A percentile compares a stretch with the other conserved stretches of the same genome.
Evolutionary conservation across 1,140 invertebrate genomes (phyloP).

Genomic region (Macrostomum lignano): DNA sequence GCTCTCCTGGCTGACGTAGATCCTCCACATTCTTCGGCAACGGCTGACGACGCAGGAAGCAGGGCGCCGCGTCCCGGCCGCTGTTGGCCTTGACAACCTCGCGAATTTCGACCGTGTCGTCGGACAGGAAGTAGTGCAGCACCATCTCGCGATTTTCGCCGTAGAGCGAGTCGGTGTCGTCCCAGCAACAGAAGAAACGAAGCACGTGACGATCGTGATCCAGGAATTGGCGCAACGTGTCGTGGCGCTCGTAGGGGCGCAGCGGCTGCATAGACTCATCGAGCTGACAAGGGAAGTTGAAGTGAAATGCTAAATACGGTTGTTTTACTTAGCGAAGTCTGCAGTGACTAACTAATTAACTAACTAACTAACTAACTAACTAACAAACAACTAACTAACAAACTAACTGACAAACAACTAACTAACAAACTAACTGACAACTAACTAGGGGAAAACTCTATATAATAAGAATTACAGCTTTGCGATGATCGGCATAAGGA

Average conservation of each 20-base stretch:
- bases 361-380: no score
- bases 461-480: no score
- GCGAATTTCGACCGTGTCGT: slow-evolving; percentile 27
- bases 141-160: slow-evolving; percentile 25
- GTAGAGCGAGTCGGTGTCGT: slow-evolving; percentile 25
- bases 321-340: no score
- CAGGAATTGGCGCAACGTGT: slow-evolving; percentile 26
- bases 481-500: no score
- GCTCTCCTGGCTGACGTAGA: slow-evolving; percentile 34
- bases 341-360: no score
- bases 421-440: no score
- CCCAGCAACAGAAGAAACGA: slow-evolving; percentile 26
- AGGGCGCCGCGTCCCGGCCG: slow-evolving; percentile 22
- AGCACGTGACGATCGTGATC: slow-evolving; percentile 26
- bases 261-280: slow-evolving; percentile 25
- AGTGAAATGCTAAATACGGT: no score
- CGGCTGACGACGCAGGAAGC: slow-evolving; percentile 19
- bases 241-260: slow-evolving; percentile 24
- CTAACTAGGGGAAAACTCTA: no score
- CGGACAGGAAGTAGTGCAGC: slow-evolving; percentile 25
- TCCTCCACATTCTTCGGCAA: slow-evolving; percentile 21
- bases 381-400: no score
- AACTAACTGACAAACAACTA: no score
- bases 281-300: no score
- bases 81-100: slow-evolving; percentile 17